Conservation (phyloP, 2,113 vertebrate species). For the Phrynocephalus versicolor region DNA sequence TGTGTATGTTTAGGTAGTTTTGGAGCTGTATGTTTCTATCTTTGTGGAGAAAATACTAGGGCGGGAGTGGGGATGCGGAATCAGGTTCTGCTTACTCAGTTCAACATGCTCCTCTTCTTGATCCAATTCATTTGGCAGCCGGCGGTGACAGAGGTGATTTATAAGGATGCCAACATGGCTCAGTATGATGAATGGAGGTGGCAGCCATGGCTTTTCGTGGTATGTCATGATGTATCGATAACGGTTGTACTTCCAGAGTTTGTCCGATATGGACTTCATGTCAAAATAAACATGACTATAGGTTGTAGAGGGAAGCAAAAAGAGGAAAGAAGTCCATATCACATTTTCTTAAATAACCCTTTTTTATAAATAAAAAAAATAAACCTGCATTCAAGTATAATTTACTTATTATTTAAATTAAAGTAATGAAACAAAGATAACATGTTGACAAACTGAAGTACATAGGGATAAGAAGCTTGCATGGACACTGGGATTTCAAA, state of each 20-base stretch:
- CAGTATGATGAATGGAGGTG: constrained; percentile 89
- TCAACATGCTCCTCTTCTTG: constrained; percentile 82
- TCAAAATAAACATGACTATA: constrained; percentile 91
- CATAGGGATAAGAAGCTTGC: not conserved
- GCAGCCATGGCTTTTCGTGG: constrained; percentile 91
- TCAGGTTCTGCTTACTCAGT: constrained; percentile 84
- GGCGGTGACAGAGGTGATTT: constrained; percentile 74
- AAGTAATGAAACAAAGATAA: constrained; percentile 27
- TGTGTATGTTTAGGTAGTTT: too few species aligned
- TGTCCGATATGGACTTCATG: constrained; percentile 88
- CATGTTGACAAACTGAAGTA: constrained; percentile 5
- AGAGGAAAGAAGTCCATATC: not conserved
- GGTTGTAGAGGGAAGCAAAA: constrained; percentile 17
- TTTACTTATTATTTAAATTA: constrained; percentile 3
- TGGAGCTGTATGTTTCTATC: not conserved
- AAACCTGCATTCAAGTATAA: constrained; percentile 23
- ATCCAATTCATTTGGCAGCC: constrained; percentile 66
- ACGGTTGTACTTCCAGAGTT: constrained; percentile 95
- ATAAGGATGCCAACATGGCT: constrained; percentile 81
- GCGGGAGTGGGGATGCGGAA: too few species aligned
- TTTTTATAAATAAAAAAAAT: too few species aligned
- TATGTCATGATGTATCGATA: constrained; percentile 97
- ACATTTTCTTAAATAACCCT: not conserved
- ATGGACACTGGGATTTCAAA: not conserved
- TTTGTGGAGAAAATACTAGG: not conserved